Conservation (phyloP, 1,140 invertebrate genomes). For the Psix sp. region DNA sequence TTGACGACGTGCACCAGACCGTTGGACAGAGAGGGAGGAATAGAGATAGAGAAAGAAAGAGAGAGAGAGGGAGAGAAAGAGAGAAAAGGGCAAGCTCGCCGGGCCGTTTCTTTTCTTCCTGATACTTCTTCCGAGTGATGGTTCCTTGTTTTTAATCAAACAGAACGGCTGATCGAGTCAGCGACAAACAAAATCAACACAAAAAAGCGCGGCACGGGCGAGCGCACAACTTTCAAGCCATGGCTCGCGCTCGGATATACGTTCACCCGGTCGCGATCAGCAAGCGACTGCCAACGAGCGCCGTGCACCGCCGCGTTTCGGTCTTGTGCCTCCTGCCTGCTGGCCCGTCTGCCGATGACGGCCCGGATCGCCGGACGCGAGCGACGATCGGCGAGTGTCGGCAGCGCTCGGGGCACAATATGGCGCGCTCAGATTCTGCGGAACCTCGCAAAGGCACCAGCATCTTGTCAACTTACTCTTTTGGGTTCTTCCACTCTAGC, state of each 20-base stretch:
- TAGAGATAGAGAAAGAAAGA: no score
- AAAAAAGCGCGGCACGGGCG: conserved; percentile 51
- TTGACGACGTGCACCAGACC: conserved; percentile 8
- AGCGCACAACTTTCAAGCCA: conserved; percentile 61
- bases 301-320: conserved; percentile 24
- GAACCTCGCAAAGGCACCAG: conserved; percentile 10
- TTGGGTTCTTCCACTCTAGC: no score
- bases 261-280: conserved; percentile 71
- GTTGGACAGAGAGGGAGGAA: no score
- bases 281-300: conserved; percentile 66
- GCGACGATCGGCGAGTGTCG: conserved; percentile 26
- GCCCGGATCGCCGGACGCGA: conserved; percentile 24
- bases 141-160: conserved; percentile 13
- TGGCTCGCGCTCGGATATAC: conserved; percentile 60
- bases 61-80: neutral
- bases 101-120: no score
- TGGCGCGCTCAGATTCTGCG: conserved; percentile 26
- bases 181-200: conserved; percentile 42
- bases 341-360: conserved; percentile 31
- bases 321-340: conserved; percentile 21
- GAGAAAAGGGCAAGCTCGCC: conserved; percentile 1
- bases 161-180: conserved; percentile 19
- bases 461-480: no score
- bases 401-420: conserved; percentile 30
- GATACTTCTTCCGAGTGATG: no score